Base-by-base conservation (phyloP, 2,113 vertebrate species). In the Potamarius usumacintae region DNA sequence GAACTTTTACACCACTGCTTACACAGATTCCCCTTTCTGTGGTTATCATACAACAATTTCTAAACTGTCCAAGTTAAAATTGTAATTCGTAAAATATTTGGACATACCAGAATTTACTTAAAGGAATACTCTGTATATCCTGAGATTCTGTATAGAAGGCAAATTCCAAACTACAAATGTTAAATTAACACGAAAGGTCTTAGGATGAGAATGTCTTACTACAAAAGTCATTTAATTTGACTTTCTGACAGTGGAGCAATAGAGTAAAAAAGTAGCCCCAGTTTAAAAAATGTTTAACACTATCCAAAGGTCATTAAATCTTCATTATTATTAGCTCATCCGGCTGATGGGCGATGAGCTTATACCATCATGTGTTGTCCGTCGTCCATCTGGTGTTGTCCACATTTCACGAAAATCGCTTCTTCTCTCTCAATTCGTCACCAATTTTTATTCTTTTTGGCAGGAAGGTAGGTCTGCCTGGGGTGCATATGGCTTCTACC, bases 1-100 rank as follows among this genome's bases (percentile, higher is more conserved):
- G n/a, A 89, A 53, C 77, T 42, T 82, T 57, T 57, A 82, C 78
- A 76, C 27, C 85, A 57, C 62, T 67, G 48, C 63, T 50, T 71
- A 71, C 63, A 53, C 76, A 77, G 48, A 22, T n/a, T 50, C 42
- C 48, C 48, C 11, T 14, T 76, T 50, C 8, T 11, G 17, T 76
- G 60, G 34, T 62, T 14, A 65, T 79, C 7, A 30, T 79, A 8
- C 53, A n/a, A n/a, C 9, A 27, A 53, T 30, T 79, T 30, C 10
- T 77, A 52, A 12, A 77, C 18, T 53, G 72, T 53, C 25, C 25
- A 8, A 20, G 30, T 48, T 22, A 76, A 78, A 55, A 25, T 14
- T 78, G 1, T 25, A 52, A 11, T 52, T 77, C 22, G 4, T 77
- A 9, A 34, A 71, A 14, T 15, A 78, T 12, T n/a, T 55, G 11